Percentiles rank a stretch among this genome's conserved stretches.
Conservation (phyloP, 2,888 invertebrate genomes). For the Nesidiocoris tenuis region DNA sequence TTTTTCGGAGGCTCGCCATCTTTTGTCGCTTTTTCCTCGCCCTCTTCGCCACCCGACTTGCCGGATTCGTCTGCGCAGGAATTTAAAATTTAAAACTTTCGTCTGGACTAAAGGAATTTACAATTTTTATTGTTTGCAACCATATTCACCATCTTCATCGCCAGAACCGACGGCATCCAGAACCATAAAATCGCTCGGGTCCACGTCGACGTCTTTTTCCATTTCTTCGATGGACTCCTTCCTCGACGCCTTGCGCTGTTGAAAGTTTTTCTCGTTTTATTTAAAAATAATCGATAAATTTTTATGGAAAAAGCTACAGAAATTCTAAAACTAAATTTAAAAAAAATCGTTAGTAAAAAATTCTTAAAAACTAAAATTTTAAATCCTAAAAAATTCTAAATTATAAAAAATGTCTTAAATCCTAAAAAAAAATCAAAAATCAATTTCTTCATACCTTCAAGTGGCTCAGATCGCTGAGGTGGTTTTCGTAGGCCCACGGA, state of each 20-base stretch:
- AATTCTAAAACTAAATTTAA: no score
- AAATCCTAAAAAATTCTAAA: no score
- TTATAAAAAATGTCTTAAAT: no score
- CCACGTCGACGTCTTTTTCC: conserved; percentile 62
- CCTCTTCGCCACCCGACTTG: conserved; percentile 53
- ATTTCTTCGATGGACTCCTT: conserved; percentile 26
- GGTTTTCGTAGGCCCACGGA: conserved; percentile 82
- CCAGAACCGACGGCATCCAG: conserved; percentile 86
- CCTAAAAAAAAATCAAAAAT: no score
- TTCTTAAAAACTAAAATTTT: no score
- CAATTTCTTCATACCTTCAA: conserved; percentile 74
- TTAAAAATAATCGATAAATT: no score
- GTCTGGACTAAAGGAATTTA: no score
- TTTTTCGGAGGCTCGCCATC: conserved; percentile 56
- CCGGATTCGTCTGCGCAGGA: conserved; percentile 54
- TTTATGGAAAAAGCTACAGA: no score
- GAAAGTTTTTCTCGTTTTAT: no score
- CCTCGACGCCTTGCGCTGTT: conserved; percentile 17
- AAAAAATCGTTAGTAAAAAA: no score
- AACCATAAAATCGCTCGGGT: conserved; percentile 81
- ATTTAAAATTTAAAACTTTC: no score
- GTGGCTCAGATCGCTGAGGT: conserved; percentile 77
- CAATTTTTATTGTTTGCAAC: no score
- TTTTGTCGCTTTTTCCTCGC: conserved; percentile 58
- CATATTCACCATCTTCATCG: conserved; percentile 67